Conservation (phyloP, 2,113 vertebrate genomes). For the Macrotis lagotis region DNA sequence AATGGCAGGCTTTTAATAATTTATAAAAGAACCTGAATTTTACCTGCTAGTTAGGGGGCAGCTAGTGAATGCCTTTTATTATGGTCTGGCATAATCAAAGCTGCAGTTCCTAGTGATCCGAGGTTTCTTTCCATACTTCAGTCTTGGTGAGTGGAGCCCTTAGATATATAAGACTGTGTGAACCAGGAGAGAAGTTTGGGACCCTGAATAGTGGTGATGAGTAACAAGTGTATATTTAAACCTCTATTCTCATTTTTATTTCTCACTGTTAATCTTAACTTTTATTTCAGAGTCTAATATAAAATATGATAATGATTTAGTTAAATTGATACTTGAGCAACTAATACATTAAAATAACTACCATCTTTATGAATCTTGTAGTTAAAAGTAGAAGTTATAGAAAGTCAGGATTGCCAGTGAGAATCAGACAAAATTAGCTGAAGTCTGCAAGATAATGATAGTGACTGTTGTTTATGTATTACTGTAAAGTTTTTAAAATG, state of each 20-base stretch:
- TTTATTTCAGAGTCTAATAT: slow-evolving; percentile 23
- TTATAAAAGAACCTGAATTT: background rate
- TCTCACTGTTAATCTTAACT: background rate
- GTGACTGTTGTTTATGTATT: background rate
- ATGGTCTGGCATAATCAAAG: background rate
- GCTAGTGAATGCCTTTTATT: background rate
- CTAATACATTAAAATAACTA: background rate
- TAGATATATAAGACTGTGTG: background rate
- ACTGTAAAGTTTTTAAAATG: background rate
- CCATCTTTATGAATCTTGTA: background rate
- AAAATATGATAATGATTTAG: background rate
- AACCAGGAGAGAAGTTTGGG: background rate
- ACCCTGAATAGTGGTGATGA: background rate
- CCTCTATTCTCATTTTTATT: background rate
- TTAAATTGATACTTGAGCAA: background rate
- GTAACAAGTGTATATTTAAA: background rate
- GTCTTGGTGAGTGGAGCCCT: background rate
- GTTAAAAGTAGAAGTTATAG: background rate
- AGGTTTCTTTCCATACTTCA: background rate
- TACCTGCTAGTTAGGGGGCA: background rate
- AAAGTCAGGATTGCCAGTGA: background rate
- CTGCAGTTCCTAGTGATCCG: background rate
- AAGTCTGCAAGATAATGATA: background rate
- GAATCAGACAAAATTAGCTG: background rate
- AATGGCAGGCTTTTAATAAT: background rate